Evolutionary conservation across 2,113 vertebrate genomes (phyloP), one percentile per base, ranked within the genome.

Genomic region (Calypte anna): DNA sequence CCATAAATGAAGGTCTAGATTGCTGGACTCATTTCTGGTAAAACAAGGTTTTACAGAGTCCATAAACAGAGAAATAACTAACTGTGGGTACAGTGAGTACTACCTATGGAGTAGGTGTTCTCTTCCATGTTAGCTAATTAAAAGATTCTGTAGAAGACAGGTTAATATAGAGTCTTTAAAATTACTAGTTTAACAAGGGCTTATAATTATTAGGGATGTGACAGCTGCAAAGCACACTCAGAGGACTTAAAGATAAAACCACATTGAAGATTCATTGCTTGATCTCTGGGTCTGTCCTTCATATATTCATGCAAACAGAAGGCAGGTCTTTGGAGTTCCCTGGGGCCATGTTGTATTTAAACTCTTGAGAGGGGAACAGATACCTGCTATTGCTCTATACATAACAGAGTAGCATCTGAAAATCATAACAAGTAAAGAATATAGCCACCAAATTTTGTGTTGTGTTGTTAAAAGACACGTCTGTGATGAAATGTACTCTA

Each of bases 341-440:
- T 31, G 55, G 54, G 8, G 11, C 25, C 36, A 27, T 20, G 18
- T 14, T 57, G 31, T 22, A 43, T 63, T 74, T n/a, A 77, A 88
- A 70, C 14, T 88, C 7, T 3, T 36, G 44, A 82, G 17, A 58
- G 30, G 3, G 6, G 10, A 14, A 59, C 23, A 27, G 0, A 0
- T 62, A 77, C 16, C 64, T 9, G 0, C 33, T 83, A 36, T 2
- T 6, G 13, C 53, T 91, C 46, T 74, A 22, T 2, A 6, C 25
- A 25, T 86, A 75, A 61, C 36, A 33, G 18, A 89, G 66, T 15
- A 82, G 23, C 51, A 50, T 67, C 83, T 48, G 20, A 96, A 96
- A 78, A 86, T 53, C 40, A 30, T 30, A 91, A 46, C 83, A 86
- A 44, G 85, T 57, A 54, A 79, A 94, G 95, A 69, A 74, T 28